A percentile compares a stretch with the other conserved stretches of the same genome.
Evolutionary conservation across 1,140 invertebrate species (phyloP).

Genomic region (Rhopalosiphum maidis): DNA sequence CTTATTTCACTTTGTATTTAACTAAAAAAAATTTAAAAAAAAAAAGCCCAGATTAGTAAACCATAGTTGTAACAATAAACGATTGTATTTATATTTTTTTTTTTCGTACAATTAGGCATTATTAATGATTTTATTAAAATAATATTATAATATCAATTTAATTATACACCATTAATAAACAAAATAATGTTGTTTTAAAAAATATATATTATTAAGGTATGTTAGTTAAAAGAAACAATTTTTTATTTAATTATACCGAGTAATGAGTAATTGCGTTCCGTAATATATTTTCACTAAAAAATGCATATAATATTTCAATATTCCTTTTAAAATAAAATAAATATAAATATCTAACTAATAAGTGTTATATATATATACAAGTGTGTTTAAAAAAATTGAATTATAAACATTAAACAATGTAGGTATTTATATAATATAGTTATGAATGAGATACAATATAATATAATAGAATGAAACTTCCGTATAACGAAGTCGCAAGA

Average conservation of each 20-base stretch:
- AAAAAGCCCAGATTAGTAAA: too few species aligned
- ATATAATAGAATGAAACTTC: too few species aligned
- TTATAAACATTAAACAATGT: too few species aligned
- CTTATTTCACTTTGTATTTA: too few species aligned
- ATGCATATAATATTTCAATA: not conserved
- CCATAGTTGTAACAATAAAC: too few species aligned
- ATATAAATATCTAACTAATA: not conserved
- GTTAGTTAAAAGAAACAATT: not conserved
- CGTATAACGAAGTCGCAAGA: too few species aligned
- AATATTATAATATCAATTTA: not conserved
- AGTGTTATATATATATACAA: too few species aligned
- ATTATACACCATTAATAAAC: not conserved
- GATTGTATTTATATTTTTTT: too few species aligned
- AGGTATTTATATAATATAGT: too few species aligned
- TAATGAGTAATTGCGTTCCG: not conserved
- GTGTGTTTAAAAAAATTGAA: too few species aligned
- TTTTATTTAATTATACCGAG: not conserved
- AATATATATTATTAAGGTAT: not conserved
- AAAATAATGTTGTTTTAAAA: not conserved
- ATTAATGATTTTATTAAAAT: not conserved
- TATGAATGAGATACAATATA: too few species aligned
- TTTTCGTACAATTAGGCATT: not conserved
- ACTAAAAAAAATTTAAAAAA: too few species aligned
- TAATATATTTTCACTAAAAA: not conserved
- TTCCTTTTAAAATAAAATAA: not conserved